A percentile compares a stretch with the other conserved stretches of the same genome.
Conservation (phyloP, 2,888 invertebrate species). For the Linnaemya vulpina region DNA sequence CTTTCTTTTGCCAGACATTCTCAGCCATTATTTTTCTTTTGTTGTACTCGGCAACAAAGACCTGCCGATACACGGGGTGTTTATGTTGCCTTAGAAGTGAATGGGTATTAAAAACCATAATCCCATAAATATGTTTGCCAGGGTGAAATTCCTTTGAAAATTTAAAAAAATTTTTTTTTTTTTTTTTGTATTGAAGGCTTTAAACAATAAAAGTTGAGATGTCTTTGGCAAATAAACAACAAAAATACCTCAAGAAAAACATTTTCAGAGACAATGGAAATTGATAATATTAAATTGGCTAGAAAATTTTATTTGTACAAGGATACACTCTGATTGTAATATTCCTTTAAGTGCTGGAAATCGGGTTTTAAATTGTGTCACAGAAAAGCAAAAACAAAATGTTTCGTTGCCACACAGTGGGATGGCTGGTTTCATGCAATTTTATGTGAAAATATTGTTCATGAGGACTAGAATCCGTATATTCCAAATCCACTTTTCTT, state of each 20-base stretch:
- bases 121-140: conserved; percentile 37
- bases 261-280: neutral
- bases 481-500: too few relatives aligned
- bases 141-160: conserved; percentile 44
- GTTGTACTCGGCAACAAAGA: conserved; percentile 1
- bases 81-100: neutral
- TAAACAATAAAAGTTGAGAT: conserved; percentile 2
- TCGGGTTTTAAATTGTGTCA: too few relatives aligned
- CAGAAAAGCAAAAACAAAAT: too few relatives aligned
- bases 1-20: neutral
- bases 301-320: conserved; percentile 22
- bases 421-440: too few relatives aligned
- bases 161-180: too few relatives aligned
- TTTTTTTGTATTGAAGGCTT: neutral
- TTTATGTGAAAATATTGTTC: too few relatives aligned
- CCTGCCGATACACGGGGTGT: neutral
- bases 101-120: conserved; percentile 56
- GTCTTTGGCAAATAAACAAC: conserved; percentile 2
- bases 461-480: too few relatives aligned
- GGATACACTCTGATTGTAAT: neutral
- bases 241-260: neutral
- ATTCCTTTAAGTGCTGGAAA: too few relatives aligned
- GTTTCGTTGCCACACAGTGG: too few relatives aligned
- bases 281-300: conserved; percentile 42
- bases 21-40: conserved; percentile 28